Evolutionary conservation across 2,113 vertebrate genomes (phyloP), one percentile per base, ranked within the genome.

Genomic region (Dunckerocampus dactyliophorus): DNA sequence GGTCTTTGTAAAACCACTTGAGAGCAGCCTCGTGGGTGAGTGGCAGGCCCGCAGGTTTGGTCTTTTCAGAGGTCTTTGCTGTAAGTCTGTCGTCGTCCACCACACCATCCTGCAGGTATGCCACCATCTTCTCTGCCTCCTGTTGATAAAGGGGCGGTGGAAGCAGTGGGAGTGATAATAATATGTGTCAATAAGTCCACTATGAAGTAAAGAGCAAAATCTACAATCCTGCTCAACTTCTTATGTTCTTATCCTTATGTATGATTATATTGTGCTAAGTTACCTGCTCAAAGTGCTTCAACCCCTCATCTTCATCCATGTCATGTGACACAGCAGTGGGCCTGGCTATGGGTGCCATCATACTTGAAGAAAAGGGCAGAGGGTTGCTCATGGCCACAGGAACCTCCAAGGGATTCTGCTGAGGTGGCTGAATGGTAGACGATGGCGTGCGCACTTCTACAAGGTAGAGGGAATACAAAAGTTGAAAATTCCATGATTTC

Each of bases 1-100:
- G 97, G 79, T 99, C 97, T 91, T 99, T 99, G 79, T 99, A 99
- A 89, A 94, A 97, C 97, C 97, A 99, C 83, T 99, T 99, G 74
- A 98, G 94, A 81, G 97, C 95, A 63, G 94, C 94, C 77, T 99
- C 96, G 0, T 96, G 94, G 24, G 94, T 91, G 24, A 93, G 65
- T 0, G 95, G 92, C 63, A 96, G 82, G 2, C 93, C 92, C 11
- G 92, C 83, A 50, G 93, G 90, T 81, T 97, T 98, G 61, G 90
- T 83, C 82, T 94, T 91, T 85, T 94, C 93, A 49, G 91, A 87
- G 53, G 90, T 89, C 87, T 98, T 98, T 47, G 91, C 86, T 43
- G 91, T 73, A 61, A 95, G 83, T 73, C 94, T 92, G 71, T 98
- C 94, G 22, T 99, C 95, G 71, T 99, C 97, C 62, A 92, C 88